Evolutionary conservation across 1,140 invertebrate genomes (phyloP), one percentile per base, ranked within the genome.

Genomic region (Danaus plexippus): DNA sequence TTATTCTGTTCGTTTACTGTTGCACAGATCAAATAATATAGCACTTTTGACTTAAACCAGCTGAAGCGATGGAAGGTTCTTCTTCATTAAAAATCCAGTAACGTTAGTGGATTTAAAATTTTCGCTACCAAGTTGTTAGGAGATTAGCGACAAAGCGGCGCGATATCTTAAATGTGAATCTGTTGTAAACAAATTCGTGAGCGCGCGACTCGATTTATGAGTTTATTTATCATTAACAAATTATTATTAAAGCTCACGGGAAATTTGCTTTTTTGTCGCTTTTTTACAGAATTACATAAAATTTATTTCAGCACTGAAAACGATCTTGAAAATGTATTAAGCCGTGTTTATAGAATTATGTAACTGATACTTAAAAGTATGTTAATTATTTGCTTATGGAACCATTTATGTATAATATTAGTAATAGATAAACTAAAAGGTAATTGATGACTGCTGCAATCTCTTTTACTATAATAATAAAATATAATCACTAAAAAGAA

Each of bases 161-260:
- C 63, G 74, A 79, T 87, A 87, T 87, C 83, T 87, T 87, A 85
- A 86, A 87, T 82, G 81, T 73, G 69, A 72, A 87, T 87, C 81
- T 82, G 81, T 60, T 85, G 83, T 85, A 83, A 83, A 83, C 83
- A 85, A 83, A 87, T 84, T 83, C 77, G 61, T 80, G 78, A 64
- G 68, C 71, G 69, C 77, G 57, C 67, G 67, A 62, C 69, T 62
- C 77, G 66, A 87, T 87, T 88, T 88, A 88, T 87, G 85, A 81
- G 87, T 87, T 88, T 88, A 87, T 87, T 87, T 87, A 87, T 88
- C 87, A 87, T 87, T 87, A 88, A 85, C 87, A 84, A 88, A 88
- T 88, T 87, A 87, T 88, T 88, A 80, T 87, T 80, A 84, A 84
- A 78, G 75, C 74, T 72, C 64, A 59, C 68, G 57, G 64, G 63